phyloP scores from a whole-genome alignment of 2,797 vertebrate genomes.

The Passerculus sandwichensis region DNA sequence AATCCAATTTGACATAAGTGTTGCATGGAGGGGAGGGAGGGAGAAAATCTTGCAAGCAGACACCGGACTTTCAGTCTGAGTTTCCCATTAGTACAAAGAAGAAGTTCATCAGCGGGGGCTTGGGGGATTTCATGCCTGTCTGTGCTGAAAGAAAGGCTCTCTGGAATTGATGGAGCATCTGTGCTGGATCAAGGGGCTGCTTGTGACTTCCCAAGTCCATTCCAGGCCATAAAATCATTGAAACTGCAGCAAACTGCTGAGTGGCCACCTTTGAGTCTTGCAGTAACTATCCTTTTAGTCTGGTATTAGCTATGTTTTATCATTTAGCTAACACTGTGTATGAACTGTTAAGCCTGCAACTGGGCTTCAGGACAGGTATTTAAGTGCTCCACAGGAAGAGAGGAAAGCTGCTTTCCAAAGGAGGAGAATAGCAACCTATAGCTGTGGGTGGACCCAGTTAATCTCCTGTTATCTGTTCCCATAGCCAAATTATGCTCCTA shows the following conservation, averaged over 20 bases:
- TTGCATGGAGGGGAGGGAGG: not conserved
- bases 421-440: not conserved
- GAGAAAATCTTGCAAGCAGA: not conserved
- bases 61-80: not conserved
- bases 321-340: not conserved
- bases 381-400: not conserved
- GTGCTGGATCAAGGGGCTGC: not conserved
- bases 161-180: not conserved
- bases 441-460: not conserved
- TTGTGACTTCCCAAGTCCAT: not conserved
- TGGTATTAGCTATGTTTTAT: not conserved
- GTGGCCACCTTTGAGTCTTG: not conserved
- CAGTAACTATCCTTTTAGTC: not conserved
- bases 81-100: not conserved
- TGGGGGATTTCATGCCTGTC: not conserved
- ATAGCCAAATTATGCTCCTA: not conserved
- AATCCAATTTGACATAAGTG: slow-evolving; percentile 46
- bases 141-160: not conserved
- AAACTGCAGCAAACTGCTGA: not conserved
- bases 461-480: not conserved
- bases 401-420: slow-evolving; percentile 24
- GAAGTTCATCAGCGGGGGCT: not conserved
- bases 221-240: not conserved
- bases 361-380: not conserved
- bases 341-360: not conserved